phyloP scores from a whole-genome alignment of 2,888 invertebrate species.

The Cylindroiulus punctatus region DNA sequence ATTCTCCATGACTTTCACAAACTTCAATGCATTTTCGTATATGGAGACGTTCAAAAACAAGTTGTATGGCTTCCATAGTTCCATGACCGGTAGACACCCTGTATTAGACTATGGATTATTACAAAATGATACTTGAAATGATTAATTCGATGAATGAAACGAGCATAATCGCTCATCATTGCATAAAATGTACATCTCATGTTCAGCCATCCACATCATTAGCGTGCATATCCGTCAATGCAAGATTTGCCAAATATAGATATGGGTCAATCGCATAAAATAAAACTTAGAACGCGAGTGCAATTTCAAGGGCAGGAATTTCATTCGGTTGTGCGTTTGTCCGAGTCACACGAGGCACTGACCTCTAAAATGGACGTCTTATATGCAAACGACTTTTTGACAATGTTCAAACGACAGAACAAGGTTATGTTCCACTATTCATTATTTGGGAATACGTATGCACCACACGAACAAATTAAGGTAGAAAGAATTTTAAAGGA shows the following conservation, averaged over 20 bases:
- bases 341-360: not conserved
- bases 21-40: no score
- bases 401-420: conserved; percentile 16
- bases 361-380: conserved; percentile 42
- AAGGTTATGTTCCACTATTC: conserved; percentile 26
- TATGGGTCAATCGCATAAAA: conserved; percentile 34
- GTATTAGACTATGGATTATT: not conserved
- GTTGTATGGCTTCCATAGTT: no score
- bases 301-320: conserved; percentile 34
- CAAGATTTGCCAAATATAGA: conserved; percentile 9
- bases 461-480: not conserved
- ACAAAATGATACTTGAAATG: not conserved
- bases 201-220: not conserved
- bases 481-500: not conserved
- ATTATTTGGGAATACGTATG: not conserved
- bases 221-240: not conserved
- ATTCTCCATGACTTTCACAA: no score
- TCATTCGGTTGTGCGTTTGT: not conserved
- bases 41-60: no score
- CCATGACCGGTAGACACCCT: no score
- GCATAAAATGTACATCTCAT: not conserved
- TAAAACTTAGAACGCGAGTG: not conserved
- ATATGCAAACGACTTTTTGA: not conserved
- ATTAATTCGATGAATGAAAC: conserved; percentile 8
- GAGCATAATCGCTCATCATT: not conserved